These are phyloP conservation scores for Lordiphosa fenestrarum DNA, from an alignment of 2,888 invertebrate species.

Conservation along the genomic window DNA sequence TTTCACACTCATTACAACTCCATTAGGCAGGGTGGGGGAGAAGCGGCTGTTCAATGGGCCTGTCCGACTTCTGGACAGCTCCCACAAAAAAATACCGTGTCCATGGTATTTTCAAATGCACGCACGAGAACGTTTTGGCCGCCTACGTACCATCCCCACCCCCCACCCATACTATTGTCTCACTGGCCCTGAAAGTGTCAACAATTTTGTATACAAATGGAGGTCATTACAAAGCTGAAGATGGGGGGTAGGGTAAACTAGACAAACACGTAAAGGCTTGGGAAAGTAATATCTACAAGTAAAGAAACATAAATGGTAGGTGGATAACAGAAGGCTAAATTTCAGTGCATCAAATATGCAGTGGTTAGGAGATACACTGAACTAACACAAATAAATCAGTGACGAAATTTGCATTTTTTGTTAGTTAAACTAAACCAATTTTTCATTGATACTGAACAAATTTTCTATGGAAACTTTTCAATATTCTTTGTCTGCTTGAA, in stretches of 20 bases:
- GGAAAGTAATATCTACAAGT: neutral
- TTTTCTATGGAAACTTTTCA: too few species aligned
- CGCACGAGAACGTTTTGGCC: conserved; percentile 56
- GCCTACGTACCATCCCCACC: conserved; percentile 3
- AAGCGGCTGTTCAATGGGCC: conserved; percentile 13
- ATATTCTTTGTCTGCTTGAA: too few species aligned
- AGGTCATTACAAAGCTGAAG: conserved; percentile 50
- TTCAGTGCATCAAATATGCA: conserved; percentile 36
- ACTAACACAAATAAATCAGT: too few species aligned
- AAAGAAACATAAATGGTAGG: neutral
- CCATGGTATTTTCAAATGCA: conserved; percentile 46
- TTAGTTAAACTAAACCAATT: too few species aligned
- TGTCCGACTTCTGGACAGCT: conserved; percentile 26
- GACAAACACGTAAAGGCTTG: conserved; percentile 37
- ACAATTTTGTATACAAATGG: conserved; percentile 66
- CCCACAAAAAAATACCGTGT: conserved; percentile 34
- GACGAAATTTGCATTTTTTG: too few species aligned
- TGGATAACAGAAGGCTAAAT: conserved; percentile 17
- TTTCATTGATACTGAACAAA: too few species aligned
- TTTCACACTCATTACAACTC: conserved; percentile 76
- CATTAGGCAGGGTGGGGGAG: conserved; percentile 44
- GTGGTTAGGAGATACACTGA: neutral
- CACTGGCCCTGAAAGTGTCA: conserved; percentile 55
- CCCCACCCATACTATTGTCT: neutral
- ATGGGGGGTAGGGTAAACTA: conserved; percentile 25